Evolutionary conservation across 2,888 invertebrate species (phyloP).

Genomic region (Acrocera orbiculus): DNA sequence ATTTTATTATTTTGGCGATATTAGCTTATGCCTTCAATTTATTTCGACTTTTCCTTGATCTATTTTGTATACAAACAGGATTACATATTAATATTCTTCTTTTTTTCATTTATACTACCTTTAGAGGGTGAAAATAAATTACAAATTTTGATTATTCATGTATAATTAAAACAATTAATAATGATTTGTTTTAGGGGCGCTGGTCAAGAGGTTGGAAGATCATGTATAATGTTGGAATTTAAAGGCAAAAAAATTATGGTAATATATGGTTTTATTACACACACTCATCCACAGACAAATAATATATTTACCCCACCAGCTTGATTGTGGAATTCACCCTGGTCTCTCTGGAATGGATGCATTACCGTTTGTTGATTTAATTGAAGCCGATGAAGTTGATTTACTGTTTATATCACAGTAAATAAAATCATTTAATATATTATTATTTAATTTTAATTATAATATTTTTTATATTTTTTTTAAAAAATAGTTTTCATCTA

Average conservation of each 20-base stretch:
- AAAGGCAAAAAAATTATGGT: constrained; percentile 98
- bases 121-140: too few species aligned
- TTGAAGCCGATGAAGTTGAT: constrained; percentile 95
- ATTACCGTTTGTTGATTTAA: constrained; percentile 89
- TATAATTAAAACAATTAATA: too few species aligned
- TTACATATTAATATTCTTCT: too few species aligned
- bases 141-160: too few species aligned
- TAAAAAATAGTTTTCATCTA: constrained; percentile 68
- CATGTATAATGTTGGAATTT: constrained; percentile 95
- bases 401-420: constrained; percentile 89
- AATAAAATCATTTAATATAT: too few species aligned
- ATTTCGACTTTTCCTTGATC: too few species aligned
- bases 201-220: constrained; percentile 93
- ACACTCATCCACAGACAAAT: not conserved
- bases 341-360: constrained; percentile 96
- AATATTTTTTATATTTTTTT: too few species aligned
- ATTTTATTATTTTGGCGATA: too few species aligned
- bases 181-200: constrained; percentile 64
- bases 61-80: too few species aligned
- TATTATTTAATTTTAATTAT: too few species aligned
- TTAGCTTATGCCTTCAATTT: too few species aligned
- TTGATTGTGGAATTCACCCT: constrained; percentile 98
- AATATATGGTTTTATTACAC: not conserved
- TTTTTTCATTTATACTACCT: too few species aligned
- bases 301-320: constrained; percentile 26